Evolutionary conservation across 2,797 vertebrate species (phyloP).

Genomic region (Otolemur crassicaudatus): DNA sequence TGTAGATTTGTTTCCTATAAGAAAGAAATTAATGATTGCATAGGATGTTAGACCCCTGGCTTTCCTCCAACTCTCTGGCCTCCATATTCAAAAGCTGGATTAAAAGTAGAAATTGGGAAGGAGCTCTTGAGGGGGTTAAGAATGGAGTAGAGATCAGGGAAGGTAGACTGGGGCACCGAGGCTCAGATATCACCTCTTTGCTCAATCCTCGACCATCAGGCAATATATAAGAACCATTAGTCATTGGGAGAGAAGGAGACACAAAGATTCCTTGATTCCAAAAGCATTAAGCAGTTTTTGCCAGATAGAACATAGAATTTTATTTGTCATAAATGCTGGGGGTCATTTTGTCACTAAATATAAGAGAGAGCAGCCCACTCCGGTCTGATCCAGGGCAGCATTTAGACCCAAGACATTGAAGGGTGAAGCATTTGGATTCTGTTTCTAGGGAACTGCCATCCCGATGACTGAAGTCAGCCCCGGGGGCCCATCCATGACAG

Average conservation of each 20-base stretch:
- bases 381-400: not conserved
- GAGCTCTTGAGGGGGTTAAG: not conserved
- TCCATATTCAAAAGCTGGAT: slow-evolving; percentile 46
- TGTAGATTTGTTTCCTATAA: slow-evolving; percentile 77
- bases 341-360: not conserved
- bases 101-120: not conserved
- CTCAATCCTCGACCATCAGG: not conserved
- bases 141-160: not conserved
- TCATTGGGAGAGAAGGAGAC: not conserved
- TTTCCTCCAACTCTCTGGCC: slow-evolving; percentile 55
- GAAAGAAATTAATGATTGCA: slow-evolving; percentile 76
- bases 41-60: slow-evolving; percentile 64
- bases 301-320: not conserved
- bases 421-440: not conserved
- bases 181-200: not conserved
- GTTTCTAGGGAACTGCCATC: not conserved
- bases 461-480: not conserved
- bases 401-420: not conserved
- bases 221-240: not conserved
- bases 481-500: not conserved
- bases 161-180: not conserved
- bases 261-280: not conserved
- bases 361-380: not conserved
- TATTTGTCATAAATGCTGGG: not conserved
- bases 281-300: not conserved